Base-by-base conservation (phyloP, 2,888 invertebrate genomes). In the Nymphalis urticae region DNA sequence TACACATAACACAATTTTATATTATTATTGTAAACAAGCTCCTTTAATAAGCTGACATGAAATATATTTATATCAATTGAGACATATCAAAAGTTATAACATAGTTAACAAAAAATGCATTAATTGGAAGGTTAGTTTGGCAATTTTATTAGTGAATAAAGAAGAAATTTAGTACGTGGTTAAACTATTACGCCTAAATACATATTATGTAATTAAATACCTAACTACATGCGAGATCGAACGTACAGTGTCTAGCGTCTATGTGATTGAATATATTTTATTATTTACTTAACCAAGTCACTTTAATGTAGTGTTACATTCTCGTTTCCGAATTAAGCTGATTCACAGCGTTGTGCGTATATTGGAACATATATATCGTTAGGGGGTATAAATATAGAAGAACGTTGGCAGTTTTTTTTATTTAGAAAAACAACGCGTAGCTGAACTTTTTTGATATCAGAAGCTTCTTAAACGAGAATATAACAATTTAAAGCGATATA, bases 81-180 rank as follows among this genome's bases (percentile, higher is more conserved):
- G 61, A 64, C 66, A 60, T 68, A 63, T 67, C 67, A 60, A 78
- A 80, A 72, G 74, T 78, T 82, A 79, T 86, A 88, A 87, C 85
- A 86, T 82, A 84, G 76, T 82, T 82, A 88, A 86, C 81, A 85
- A 88, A 84, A 84, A 82, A 85, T 76, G 71, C 74, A 71, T 68
- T 80, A 72, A 77, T 79, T 86, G 86, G 85, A 89, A 90, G 86
- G 84, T 82, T 81, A 80, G 80, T 90, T 92, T 90, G 91, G 91
- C 91, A 88, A 88, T 85, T 79, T 84, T 79, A 80, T 78, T 76
- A 77, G 78, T 76, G 76, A 79, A 76, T 77, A 76, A 85, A 85
- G 81, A 86, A 78, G 86, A 87, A 84, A 85, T 79, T 81, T 83
- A 62, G 54, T 67, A 65, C 19, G 69, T 68, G 68, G 71, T 61